Conservation (phyloP, 2,113 vertebrate species). For the Empidonax traillii region DNA sequence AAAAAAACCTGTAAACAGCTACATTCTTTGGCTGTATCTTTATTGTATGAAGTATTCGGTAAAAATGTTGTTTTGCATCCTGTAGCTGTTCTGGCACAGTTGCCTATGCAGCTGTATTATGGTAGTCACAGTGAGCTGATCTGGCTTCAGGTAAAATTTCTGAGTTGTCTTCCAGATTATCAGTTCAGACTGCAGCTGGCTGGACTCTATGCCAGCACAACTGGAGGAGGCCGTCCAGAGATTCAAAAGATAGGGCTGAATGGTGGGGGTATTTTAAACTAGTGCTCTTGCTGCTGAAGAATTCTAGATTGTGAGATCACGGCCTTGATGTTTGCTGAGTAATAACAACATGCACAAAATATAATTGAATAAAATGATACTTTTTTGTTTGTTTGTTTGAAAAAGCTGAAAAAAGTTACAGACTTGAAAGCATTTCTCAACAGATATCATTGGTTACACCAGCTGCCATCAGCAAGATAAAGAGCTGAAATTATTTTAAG, state of each 20-base stretch:
- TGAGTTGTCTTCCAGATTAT: not conserved
- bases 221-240: accelerated
- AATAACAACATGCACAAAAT: not conserved
- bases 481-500: not conserved
- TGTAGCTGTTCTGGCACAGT: not conserved
- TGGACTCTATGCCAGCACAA: not conserved
- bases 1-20: not conserved
- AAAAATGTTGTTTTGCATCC: not conserved
- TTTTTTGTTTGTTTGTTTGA: not conserved
- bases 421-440: not conserved
- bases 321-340: not conserved
- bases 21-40: not conserved
- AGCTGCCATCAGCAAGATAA: not conserved
- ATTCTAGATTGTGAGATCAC: not conserved
- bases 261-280: not conserved
- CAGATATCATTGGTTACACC: not conserved
- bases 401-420: not conserved
- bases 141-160: not conserved
- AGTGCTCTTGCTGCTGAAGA: not conserved
- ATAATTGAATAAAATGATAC: not conserved
- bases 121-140: not conserved
- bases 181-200: not conserved
- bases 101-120: not conserved
- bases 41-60: not conserved
- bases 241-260: not conserved